These are phyloP conservation scores for Metalampra italica DNA, from an alignment of 2,888 invertebrate genomes.

Conservation along the genomic window DNA sequence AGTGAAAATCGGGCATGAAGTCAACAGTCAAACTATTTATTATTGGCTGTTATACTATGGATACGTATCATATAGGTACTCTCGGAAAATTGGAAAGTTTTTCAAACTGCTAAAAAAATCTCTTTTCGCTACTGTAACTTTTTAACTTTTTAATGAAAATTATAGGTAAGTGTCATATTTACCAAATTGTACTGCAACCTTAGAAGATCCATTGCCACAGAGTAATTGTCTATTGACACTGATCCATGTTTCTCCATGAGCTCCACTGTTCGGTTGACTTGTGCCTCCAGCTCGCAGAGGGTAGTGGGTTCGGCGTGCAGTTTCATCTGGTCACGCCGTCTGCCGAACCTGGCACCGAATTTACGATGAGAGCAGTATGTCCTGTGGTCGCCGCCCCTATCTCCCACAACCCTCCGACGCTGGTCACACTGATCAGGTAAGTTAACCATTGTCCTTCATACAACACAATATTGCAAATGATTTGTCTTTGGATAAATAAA, in stretches of 20 bases:
- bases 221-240: slow-evolving; percentile 26
- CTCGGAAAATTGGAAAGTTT: too few relatives aligned
- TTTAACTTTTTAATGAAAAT: too few relatives aligned
- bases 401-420: slow-evolving; percentile 19
- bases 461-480: neutral
- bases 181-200: slow-evolving; percentile 46
- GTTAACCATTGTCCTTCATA: slow-evolving; percentile 36
- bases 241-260: slow-evolving; percentile 38
- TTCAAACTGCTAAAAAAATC: too few relatives aligned
- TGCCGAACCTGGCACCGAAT: slow-evolving; percentile 31
- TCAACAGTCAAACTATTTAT: too few relatives aligned
- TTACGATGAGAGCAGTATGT: slow-evolving; percentile 28
- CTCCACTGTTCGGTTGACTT: slow-evolving; percentile 29
- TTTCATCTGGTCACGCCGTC: slow-evolving; percentile 18
- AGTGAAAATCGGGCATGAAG: too few relatives aligned
- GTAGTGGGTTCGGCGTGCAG: slow-evolving; percentile 27
- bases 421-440: slow-evolving; percentile 24
- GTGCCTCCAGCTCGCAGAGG: slow-evolving; percentile 34
- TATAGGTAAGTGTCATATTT: slow-evolving; percentile 10
- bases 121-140: too few relatives aligned
- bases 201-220: slow-evolving; percentile 40
- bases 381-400: slow-evolving; percentile 17
- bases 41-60: too few relatives aligned
- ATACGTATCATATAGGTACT: too few relatives aligned
- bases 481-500: neutral